phyloP scores from a whole-genome alignment of 1,140 invertebrate genomes.

The Maconellicoccus hirsutus region DNA sequence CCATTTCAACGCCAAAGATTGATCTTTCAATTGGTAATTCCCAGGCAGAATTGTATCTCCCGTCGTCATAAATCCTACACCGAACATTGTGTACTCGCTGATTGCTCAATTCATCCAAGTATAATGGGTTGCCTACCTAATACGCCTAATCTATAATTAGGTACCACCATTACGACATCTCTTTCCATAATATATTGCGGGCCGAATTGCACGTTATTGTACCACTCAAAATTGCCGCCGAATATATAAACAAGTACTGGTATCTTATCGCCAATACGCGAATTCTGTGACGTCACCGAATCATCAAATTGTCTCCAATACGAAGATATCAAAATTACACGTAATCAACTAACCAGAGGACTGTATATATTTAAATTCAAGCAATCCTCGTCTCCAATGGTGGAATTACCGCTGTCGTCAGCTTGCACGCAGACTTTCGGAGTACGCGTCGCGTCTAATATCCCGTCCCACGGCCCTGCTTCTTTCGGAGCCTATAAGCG shows the following conservation, averaged over 20 bases:
- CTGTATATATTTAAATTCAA: slow-evolving; percentile 27
- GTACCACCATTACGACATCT: slow-evolving; percentile 60
- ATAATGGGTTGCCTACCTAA: slow-evolving; percentile 36
- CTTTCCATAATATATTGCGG: slow-evolving; percentile 59
- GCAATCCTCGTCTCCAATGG: slow-evolving; percentile 25
- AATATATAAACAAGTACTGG: slow-evolving; percentile 52
- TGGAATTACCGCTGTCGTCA: neutral
- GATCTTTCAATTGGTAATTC: slow-evolving; percentile 36
- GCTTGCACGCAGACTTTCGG: neutral
- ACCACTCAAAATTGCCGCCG: slow-evolving; percentile 44
- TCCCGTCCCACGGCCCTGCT: neutral
- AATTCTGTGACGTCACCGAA: neutral
- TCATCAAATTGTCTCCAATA: no score
- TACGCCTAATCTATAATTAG: slow-evolving; percentile 61
- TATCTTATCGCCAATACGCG: neutral
- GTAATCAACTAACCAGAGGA: slow-evolving; percentile 4
- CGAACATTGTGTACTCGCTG: no score
- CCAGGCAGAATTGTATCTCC: neutral
- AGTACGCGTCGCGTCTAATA: neutral
- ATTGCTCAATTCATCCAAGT: no score
- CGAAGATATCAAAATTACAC: neutral
- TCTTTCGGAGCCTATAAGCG: neutral
- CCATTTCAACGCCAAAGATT: slow-evolving; percentile 37
- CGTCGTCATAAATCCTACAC: neutral
- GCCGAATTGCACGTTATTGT: slow-evolving; percentile 36